phyloP scores from a whole-genome alignment of 2,113 vertebrate genomes.

The Tenebrosternarchus preto region DNA sequence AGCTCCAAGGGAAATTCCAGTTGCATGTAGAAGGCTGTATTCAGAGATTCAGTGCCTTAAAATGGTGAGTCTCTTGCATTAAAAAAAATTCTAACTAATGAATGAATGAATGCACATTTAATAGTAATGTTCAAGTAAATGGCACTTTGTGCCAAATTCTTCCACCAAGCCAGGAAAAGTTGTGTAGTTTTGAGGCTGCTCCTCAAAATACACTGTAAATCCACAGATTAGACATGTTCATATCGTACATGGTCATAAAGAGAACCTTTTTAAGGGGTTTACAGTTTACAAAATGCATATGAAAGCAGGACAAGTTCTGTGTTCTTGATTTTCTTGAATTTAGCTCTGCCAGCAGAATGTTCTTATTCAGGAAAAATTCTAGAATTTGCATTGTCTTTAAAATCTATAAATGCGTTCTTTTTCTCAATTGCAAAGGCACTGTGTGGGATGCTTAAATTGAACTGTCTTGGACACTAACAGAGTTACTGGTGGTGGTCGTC shows the following conservation, averaged over 20 bases:
- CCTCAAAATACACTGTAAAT: neutral
- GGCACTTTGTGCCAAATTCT: neutral
- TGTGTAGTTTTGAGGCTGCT: neutral
- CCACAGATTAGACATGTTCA: neutral
- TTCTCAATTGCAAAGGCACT: neutral
- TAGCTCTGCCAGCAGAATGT: too few species aligned
- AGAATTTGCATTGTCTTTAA: neutral
- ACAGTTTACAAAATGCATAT: too few species aligned
- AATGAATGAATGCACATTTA: neutral
- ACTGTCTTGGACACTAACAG: neutral
- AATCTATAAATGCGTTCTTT: too few species aligned
- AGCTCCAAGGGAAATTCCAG: neutral
- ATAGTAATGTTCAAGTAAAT: neutral
- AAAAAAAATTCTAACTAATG: too few species aligned
- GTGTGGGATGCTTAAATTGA: neutral
- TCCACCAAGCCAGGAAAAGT: neutral
- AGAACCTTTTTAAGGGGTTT: too few species aligned
- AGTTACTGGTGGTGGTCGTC: neutral
- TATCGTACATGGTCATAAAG: neutral
- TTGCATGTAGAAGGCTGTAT: neutral
- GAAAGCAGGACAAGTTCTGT: too few species aligned
- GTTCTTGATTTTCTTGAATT: too few species aligned
- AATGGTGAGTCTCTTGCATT: too few species aligned
- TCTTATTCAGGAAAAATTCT: neutral
- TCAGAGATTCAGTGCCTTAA: constrained; percentile 4